These are phyloP conservation scores for Clusia tigrina DNA, from an alignment of 2,888 invertebrate species.

Conservation along the genomic window DNA sequence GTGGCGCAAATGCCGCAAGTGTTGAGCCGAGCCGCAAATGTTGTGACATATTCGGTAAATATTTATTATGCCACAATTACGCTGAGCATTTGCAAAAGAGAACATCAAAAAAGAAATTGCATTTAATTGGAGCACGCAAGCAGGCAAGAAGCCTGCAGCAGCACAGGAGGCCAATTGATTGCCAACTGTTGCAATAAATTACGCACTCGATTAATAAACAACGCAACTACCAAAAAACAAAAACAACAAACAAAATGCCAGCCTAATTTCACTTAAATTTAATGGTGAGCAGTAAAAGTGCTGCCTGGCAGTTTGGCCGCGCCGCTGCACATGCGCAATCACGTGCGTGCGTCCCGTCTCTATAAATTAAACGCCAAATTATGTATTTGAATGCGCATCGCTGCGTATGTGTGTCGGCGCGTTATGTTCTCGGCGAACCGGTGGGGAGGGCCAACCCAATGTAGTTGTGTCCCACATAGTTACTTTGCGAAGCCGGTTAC, in stretches of 20 bases:
- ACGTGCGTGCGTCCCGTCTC: constrained; percentile 27
- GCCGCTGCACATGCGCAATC: constrained; percentile 52
- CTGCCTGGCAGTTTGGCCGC: too few relatives aligned
- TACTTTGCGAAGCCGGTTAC: too few relatives aligned
- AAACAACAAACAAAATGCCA: too few relatives aligned
- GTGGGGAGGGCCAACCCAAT: too few relatives aligned
- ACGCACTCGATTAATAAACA: constrained; percentile 56
- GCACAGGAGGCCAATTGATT: too few relatives aligned
- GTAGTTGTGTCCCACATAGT: too few relatives aligned
- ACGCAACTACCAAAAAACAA: too few relatives aligned
- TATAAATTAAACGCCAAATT: constrained; percentile 60
- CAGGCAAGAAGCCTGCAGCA: too few relatives aligned
- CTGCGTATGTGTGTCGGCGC: too few relatives aligned
- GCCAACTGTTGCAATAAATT: too few relatives aligned
- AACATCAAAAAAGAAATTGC: neutral
- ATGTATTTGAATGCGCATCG: constrained; percentile 56
- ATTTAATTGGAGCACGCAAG: neutral
- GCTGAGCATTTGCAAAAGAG: neutral
- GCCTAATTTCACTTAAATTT: constrained; percentile 12
- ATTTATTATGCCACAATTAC: constrained; percentile 15
- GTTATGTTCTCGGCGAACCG: too few relatives aligned
- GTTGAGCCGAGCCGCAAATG: constrained; percentile 57
- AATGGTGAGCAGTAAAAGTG: too few relatives aligned
- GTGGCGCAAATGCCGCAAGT: neutral
- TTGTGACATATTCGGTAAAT: constrained; percentile 20